phyloP scores from a whole-genome alignment of 2,797 vertebrate species.

The Oreortyx pictus region DNA sequence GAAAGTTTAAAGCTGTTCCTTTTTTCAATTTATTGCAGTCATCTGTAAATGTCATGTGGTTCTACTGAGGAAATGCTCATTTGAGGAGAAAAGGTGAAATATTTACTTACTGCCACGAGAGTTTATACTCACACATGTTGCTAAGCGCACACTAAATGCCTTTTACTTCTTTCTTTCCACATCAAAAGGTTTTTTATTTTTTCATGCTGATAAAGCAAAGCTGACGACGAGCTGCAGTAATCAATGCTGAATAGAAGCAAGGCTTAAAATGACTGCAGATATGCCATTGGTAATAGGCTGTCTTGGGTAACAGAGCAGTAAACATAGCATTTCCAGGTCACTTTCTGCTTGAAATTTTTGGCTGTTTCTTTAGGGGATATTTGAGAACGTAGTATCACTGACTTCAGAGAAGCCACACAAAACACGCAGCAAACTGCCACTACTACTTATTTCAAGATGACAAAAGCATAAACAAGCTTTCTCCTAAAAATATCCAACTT shows the following conservation, averaged over 20 bases:
- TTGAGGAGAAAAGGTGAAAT: neutral
- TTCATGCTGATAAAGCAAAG: neutral
- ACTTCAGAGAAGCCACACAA: neutral
- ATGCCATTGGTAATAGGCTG: neutral
- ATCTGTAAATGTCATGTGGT: neutral
- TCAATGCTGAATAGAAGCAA: neutral
- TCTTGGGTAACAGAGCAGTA: neutral
- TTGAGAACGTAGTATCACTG: neutral
- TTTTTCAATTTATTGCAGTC: neutral
- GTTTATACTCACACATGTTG: neutral
- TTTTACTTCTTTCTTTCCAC: neutral
- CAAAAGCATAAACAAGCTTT: neutral
- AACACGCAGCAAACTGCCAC: neutral
- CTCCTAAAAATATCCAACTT: neutral
- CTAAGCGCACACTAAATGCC: neutral
- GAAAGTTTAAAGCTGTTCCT: neutral
- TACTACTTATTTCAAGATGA: neutral
- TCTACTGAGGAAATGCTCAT: neutral
- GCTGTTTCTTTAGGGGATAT: neutral
- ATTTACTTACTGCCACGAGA: neutral
- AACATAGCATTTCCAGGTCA: neutral
- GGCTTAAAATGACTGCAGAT: neutral
- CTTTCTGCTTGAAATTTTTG: neutral
- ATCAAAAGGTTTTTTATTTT: neutral
- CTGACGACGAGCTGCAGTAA: neutral